Base-by-base conservation (phyloP, 1,140 invertebrate genomes). In the Ceratitis capitata region DNA sequence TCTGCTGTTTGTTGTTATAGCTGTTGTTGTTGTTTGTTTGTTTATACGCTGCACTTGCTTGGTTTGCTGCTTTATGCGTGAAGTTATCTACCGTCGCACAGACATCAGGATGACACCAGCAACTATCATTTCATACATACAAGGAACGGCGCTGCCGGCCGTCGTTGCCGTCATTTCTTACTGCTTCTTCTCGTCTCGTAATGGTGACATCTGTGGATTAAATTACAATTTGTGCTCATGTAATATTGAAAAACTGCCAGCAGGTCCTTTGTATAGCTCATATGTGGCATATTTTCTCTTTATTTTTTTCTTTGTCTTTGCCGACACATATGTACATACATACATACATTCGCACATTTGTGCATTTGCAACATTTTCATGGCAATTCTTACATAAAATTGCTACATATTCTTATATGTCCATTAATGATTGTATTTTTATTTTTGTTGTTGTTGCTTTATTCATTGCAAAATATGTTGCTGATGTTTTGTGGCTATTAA, bases 121-220 rank as follows among this genome's bases (percentile, higher is more conserved):
- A 47, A 82, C 74, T 83, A 23, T 16, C 53, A 83, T 42, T 5
- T 35, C 19, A 23, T 16, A 14, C 47, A 5, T 51, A 56, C 29
- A n/a, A 64, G 3, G 35, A 29, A 23, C n/a, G 16, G 32, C 39
- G 23, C 4, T 64, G 23, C 3, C 12, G 32, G 42, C 61, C 12
- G 26, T 29, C 39, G 61, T 47, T 16, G 82, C 74, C 19, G 85
- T 89, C 89, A 90, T n/a, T n/a, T n/a, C n/a, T n/a, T n/a, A n/a
- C n/a, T n/a, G n/a, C n/a, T n/a, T n/a, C n/a, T n/a, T n/a, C n/a
- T n/a, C n/a, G n/a, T 89, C 69, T 78, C 89, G 88, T 88, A 91
- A 91, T 91, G 89, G 89, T 91, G 90, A 91, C 90, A 91, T 91
- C 90, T 91, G 90, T 91, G 90, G 90, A 91, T 91, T 91, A 91